phyloP scores from a whole-genome alignment of 2,888 invertebrate species.

The Amblyjoppa proteus region DNA sequence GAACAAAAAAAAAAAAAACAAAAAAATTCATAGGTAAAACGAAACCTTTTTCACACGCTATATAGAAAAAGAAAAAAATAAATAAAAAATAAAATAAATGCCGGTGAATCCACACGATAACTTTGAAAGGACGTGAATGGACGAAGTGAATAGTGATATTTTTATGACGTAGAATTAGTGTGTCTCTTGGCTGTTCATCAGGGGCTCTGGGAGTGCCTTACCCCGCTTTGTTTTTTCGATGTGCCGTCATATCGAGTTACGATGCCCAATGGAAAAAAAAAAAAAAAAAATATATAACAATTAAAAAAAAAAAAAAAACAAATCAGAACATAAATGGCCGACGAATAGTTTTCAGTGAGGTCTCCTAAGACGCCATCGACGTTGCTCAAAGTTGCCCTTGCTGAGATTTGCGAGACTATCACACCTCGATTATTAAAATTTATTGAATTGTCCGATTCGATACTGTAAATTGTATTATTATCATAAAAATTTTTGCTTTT shows the following conservation, averaged over 20 bases:
- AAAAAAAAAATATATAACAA: constrained; percentile 9
- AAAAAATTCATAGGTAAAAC: constrained; percentile 33
- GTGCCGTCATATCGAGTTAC: constrained; percentile 28
- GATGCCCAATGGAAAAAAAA: constrained; percentile 31
- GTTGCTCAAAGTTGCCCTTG: constrained; percentile 67
- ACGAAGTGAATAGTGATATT: constrained; percentile 66
- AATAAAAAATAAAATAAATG: constrained; percentile 17
- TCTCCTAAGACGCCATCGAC: constrained; percentile 62
- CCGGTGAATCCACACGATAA: constrained; percentile 28
- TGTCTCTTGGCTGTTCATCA: constrained; percentile 61
- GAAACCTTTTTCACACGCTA: constrained; percentile 62
- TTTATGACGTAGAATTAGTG: constrained; percentile 65
- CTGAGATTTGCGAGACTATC: constrained; percentile 61
- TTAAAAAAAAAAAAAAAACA: not conserved
- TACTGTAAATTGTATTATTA: constrained; percentile 26
- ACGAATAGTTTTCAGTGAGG: constrained; percentile 51
- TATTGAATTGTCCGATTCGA: constrained; percentile 43
- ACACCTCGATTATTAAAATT: constrained; percentile 45
- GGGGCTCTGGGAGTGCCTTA: constrained; percentile 67
- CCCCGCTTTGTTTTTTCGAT: constrained; percentile 42
- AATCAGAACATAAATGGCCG: constrained; percentile 1
- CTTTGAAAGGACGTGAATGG: constrained; percentile 29
- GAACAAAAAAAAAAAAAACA: constrained; percentile 34
- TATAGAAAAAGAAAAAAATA: constrained; percentile 26
- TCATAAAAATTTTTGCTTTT: constrained; percentile 14